Base-by-base conservation (phyloP, 2,888 invertebrate genomes). In the Crossocerus cetratus region DNA sequence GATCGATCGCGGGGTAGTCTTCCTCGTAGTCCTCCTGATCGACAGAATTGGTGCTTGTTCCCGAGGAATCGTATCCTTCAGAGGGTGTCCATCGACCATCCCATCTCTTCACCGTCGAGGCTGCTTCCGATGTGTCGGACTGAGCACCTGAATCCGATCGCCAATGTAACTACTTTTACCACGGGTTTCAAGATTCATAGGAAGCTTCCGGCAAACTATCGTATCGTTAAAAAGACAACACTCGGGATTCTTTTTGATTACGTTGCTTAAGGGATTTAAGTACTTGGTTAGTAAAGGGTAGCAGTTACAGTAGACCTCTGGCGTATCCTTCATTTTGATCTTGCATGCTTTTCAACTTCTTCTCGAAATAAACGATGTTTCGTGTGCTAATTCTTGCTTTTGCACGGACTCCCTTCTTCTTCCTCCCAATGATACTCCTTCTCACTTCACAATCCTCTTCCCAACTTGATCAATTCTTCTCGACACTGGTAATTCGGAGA, bases 21-120 rank as follows among this genome's bases (percentile, higher is more conserved):
- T 66, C 49, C 20, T 85, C 83, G n/a, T 79, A 84, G 13, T 77
- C 81, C 45, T 88, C 89, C 20, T 86, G 86, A 22, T 86, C 49
- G 1, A 16, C 49, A 16, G 49, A 49, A 3, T 49, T 49, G 16
- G 49, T 83, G 2, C 89, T 87, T 3, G 87, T 86, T 56, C 81
- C 88, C 2, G 88, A 87, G 20, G 89, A 89, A 59, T 89, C 89
- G 77, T 88, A 89, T 14, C 83, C 83, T 64, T 89, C 89, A 32
- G 89, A 86, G 14, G 88, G 84, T 32, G 84, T 86, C 88, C 89
- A 89, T 53, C 84, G 82, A 72, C 81, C 83, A 59, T 86, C 84
- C 86, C 87, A 89, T 21, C 83, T 86, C 64, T 89, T 89, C 59
- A 86, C 83, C 53, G 86, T 88, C 57, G 87, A 86, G 3, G 87